phyloP scores from a whole-genome alignment of 2,888 invertebrate species.

The Mechanitis messenoides region DNA sequence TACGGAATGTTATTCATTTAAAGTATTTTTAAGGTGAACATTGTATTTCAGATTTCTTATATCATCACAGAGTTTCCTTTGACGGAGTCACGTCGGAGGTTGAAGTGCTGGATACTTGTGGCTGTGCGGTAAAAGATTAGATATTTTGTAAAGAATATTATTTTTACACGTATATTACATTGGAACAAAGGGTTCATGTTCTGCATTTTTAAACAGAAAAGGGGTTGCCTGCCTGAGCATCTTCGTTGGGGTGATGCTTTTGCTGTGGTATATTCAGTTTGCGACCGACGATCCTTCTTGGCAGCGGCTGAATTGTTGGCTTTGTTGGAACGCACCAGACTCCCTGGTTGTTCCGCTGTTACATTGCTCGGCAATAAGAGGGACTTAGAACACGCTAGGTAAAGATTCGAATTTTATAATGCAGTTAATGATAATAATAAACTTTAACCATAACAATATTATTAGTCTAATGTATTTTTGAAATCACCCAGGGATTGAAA shows the following conservation, averaged over 20 bases:
- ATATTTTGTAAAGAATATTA: too few relatives aligned
- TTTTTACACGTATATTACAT: too few relatives aligned
- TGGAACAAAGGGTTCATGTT: too few relatives aligned
- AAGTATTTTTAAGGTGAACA: too few relatives aligned
- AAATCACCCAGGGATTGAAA: neutral
- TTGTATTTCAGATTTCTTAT: conserved; percentile 82
- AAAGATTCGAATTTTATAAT: conserved; percentile 25
- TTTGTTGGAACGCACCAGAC: conserved; percentile 81
- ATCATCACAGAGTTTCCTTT: conserved; percentile 85
- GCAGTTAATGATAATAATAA: neutral
- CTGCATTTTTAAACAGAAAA: conserved; percentile 68
- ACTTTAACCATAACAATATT: neutral
- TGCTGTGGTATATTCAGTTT: conserved; percentile 88
- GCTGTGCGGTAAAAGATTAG: conserved; percentile 80
- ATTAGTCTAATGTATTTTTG: conserved; percentile 10
- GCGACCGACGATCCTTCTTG: conserved; percentile 84
- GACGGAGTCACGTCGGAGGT: conserved; percentile 86
- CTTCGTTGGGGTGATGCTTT: conserved; percentile 90
- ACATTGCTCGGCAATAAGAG: conserved; percentile 87
- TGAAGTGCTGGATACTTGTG: conserved; percentile 86
- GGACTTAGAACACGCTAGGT: conserved; percentile 88
- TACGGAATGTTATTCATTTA: too few relatives aligned
- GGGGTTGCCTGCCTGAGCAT: conserved; percentile 85
- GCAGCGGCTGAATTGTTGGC: conserved; percentile 84
- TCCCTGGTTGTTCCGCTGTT: conserved; percentile 86